These are phyloP conservation scores for Minunthozetes semirufus DNA, from an alignment of 2,888 invertebrate species.

Conservation along the genomic window DNA sequence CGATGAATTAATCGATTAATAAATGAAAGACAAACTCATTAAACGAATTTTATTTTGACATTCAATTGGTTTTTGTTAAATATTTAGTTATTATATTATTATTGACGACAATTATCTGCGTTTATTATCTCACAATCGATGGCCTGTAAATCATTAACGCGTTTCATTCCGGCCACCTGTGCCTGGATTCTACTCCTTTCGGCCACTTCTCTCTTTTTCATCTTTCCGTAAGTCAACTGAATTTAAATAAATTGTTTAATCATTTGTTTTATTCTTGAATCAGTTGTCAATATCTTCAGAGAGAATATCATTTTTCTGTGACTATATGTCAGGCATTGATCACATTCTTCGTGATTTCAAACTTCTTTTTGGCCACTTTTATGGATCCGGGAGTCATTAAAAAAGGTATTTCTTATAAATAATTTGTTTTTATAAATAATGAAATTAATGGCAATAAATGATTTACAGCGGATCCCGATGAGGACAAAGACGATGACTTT, in stretches of 20 bases:
- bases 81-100: background rate
- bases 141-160: constrained; percentile 36
- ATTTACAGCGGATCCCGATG: constrained; percentile 80
- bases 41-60: background rate
- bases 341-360: constrained; percentile 93
- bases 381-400: constrained; percentile 99
- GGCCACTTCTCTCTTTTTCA: constrained; percentile 90
- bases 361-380: constrained; percentile 97
- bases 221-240: constrained; percentile 81
- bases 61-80: background rate
- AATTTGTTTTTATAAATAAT: too few relatives aligned
- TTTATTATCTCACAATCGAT: constrained; percentile 1
- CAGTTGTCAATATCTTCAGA: constrained; percentile 80
- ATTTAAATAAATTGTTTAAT: constrained; percentile 41
- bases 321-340: constrained; percentile 87
- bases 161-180: constrained; percentile 95
- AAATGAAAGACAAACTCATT: background rate
- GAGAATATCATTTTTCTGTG: constrained; percentile 71
- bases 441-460: background rate
- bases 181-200: constrained; percentile 93
- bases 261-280: constrained; percentile 46
- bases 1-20: background rate
- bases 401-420: constrained; percentile 64
- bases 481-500: constrained; percentile 95
- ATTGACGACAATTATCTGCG: background rate